Evolutionary conservation across 1,140 invertebrate species (phyloP).

Genomic region (Ostrea denselamellosa): DNA sequence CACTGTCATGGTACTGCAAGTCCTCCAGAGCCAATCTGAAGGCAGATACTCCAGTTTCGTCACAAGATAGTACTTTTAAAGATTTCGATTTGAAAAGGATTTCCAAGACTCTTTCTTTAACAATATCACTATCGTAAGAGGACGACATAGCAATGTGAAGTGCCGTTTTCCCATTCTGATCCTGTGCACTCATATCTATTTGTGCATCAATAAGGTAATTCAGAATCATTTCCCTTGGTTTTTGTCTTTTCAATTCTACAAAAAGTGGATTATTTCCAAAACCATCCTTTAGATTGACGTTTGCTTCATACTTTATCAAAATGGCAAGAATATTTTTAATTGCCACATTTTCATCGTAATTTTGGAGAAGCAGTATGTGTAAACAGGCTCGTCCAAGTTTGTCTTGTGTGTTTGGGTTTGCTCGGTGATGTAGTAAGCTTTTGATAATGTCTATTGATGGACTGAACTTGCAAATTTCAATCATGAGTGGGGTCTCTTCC

Average conservation of each 20-base stretch:
- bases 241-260: not conserved
- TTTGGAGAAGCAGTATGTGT: not conserved
- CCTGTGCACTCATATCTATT: not conserved
- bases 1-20: not conserved
- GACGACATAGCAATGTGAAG: not conserved
- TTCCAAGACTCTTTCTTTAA: not conserved
- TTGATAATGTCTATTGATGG: not conserved
- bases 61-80: not conserved
- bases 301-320: not conserved
- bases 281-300: not conserved
- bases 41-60: not conserved
- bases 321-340: not conserved
- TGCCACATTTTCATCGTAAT: not conserved
- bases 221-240: not conserved
- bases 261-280: conserved; percentile 7
- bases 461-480: not conserved
- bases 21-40: not conserved
- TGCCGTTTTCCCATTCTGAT: not conserved
- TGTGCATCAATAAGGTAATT: not conserved
- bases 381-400: not conserved
- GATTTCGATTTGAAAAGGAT: not conserved
- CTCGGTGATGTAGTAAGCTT: not conserved
- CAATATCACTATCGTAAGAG: not conserved
- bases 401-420: not conserved
- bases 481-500: conserved; percentile 19